A percentile compares a stretch with the other conserved stretches of the same genome.
Conservation (phyloP, 2,888 invertebrate genomes). For the Lucinisca nassula region DNA sequence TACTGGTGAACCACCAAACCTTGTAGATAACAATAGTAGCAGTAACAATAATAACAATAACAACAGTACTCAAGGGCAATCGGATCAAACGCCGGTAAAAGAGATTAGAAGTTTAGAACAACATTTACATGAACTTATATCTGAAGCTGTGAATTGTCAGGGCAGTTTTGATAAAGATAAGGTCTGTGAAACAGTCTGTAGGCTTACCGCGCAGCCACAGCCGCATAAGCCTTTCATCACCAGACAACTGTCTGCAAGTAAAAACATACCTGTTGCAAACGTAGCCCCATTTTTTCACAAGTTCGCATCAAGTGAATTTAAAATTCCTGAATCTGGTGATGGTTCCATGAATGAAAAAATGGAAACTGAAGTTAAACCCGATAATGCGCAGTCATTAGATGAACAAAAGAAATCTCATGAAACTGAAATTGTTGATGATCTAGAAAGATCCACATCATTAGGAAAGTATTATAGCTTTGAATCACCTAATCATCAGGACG, state of each 20-base stretch:
- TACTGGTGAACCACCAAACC: slow-evolving; percentile 79
- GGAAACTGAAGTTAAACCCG: not conserved
- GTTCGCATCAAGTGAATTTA: not conserved
- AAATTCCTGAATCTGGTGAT: not conserved
- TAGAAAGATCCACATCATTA: not conserved
- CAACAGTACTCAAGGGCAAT: slow-evolving; percentile 31
- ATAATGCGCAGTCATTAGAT: slow-evolving; percentile 8
- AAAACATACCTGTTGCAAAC: slow-evolving; percentile 83
- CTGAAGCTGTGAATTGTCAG: slow-evolving; percentile 66
- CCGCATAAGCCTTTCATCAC: slow-evolving; percentile 63
- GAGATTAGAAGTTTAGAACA: slow-evolving; percentile 64
- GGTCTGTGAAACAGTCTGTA: slow-evolving; percentile 53
- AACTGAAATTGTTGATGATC: slow-evolving; percentile 9
- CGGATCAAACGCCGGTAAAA: slow-evolving; percentile 7
- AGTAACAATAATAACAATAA: not conserved
- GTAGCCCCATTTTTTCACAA: slow-evolving; percentile 81
- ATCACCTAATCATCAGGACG: not conserved
- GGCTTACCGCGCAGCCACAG: slow-evolving; percentile 58
- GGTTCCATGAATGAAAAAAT: not conserved
- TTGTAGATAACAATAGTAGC: slow-evolving; percentile 64
- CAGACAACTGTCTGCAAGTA: slow-evolving; percentile 62
- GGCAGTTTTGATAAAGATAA: slow-evolving; percentile 59
- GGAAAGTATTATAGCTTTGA: slow-evolving; percentile 3
- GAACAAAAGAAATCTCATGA: slow-evolving; percentile 9
- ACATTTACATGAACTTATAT: slow-evolving; percentile 65